Evolutionary conservation across 2,888 invertebrate genomes (phyloP).

Genomic region (Harpagoxenus sublaevis): DNA sequence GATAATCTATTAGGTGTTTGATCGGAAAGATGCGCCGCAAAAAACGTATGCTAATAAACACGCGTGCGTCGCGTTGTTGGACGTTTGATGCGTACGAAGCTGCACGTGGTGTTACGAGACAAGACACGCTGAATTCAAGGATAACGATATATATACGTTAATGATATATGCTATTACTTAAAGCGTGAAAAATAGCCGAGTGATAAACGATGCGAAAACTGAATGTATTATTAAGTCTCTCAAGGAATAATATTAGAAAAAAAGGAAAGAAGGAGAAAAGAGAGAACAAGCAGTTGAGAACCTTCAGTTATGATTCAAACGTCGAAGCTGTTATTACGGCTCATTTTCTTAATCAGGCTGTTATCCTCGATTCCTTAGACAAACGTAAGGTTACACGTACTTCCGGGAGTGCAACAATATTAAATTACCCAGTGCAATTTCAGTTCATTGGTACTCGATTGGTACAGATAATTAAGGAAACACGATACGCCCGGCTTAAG

Average conservation of each 20-base stretch:
- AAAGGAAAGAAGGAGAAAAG: background rate
- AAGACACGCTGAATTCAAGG: constrained; percentile 37
- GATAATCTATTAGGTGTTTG: constrained; percentile 50
- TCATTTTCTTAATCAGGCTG: constrained; percentile 41
- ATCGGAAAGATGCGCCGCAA: constrained; percentile 48
- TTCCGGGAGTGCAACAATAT: constrained; percentile 26
- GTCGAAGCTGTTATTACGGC: constrained; percentile 20
- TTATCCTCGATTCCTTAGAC: constrained; percentile 32
- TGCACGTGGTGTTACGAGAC: constrained; percentile 12
- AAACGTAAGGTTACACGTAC: constrained; percentile 23
- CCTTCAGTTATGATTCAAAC: constrained; percentile 25
- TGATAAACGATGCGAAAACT: constrained; percentile 32
- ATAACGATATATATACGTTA: constrained; percentile 19
- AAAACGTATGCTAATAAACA: constrained; percentile 62
- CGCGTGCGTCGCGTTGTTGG: constrained; percentile 9
- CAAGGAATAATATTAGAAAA: background rate
- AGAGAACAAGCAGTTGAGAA: constrained; percentile 23
- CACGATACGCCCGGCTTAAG: background rate
- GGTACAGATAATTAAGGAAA: constrained; percentile 8
- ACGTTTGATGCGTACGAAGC: background rate
- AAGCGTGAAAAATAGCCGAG: constrained; percentile 15
- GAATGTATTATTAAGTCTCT: background rate
- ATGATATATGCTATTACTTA: constrained; percentile 2
- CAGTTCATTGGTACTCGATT: constrained; percentile 16
- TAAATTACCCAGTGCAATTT: constrained; percentile 31